Evolutionary conservation across 2,113 vertebrate species (phyloP).

Genomic region (Phylloscopus trochilus): DNA sequence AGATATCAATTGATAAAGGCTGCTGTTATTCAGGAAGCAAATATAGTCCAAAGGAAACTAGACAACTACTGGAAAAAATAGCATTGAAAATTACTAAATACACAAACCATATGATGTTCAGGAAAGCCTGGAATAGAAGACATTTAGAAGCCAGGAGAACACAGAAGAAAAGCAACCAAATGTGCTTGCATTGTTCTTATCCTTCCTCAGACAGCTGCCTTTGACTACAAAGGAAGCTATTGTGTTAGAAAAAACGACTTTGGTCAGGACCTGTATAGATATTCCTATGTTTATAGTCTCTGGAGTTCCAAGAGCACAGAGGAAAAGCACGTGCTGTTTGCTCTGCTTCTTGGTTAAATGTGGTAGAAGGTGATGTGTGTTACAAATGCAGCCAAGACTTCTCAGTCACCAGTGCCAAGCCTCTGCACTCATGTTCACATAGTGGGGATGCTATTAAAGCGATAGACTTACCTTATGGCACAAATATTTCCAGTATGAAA

Average conservation of each 20-base stretch:
- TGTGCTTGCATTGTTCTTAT: background rate
- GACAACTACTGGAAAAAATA: background rate
- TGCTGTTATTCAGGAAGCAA: background rate
- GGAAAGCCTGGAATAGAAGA: constrained; percentile 36
- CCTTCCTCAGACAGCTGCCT: constrained; percentile 14
- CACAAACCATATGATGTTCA: constrained; percentile 14
- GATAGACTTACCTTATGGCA: background rate
- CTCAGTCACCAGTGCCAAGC: background rate
- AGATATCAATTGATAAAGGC: background rate
- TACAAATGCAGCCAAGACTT: background rate
- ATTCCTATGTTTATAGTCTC: background rate
- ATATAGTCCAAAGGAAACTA: background rate
- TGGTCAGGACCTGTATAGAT: background rate
- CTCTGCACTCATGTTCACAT: background rate
- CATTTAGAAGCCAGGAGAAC: background rate
- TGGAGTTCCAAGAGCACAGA: background rate
- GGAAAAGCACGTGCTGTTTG: background rate
- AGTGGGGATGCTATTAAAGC: background rate
- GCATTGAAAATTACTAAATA: background rate
- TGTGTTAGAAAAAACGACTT: background rate
- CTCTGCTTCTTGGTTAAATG: background rate
- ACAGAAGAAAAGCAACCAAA: background rate
- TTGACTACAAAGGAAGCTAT: background rate
- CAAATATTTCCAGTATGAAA: background rate
- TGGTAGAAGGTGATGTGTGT: background rate